Conservation (phyloP, 2,888 invertebrate genomes). For the Synanthedon andrenaeformis region DNA sequence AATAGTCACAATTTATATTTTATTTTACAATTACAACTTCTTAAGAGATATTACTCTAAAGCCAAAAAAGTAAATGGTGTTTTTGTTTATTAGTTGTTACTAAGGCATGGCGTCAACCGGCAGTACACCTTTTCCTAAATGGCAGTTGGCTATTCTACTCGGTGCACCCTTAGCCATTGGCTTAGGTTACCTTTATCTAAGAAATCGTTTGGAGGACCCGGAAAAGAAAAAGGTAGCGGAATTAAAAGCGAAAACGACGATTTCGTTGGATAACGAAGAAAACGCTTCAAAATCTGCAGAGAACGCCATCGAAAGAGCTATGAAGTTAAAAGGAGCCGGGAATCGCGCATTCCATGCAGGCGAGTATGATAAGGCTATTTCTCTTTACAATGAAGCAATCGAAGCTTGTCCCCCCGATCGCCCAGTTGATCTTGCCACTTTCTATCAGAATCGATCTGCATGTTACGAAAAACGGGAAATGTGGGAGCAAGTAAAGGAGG, state of each 20-base stretch:
- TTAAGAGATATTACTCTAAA: no score
- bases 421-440: constrained; percentile 83
- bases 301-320: constrained; percentile 79
- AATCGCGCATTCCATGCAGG: constrained; percentile 87
- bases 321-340: constrained; percentile 87
- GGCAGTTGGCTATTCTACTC: constrained; percentile 87
- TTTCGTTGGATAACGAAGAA: constrained; percentile 73
- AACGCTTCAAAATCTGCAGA: constrained; percentile 50
- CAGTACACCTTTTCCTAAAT: constrained; percentile 78
- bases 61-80: no score
- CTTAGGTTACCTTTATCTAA: constrained; percentile 82
- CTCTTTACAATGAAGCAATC: constrained; percentile 92
- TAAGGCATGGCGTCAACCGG: constrained; percentile 60
- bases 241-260: constrained; percentile 65
- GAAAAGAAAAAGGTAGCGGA: constrained; percentile 67
- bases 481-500: constrained; percentile 85
- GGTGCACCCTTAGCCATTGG: constrained; percentile 88
- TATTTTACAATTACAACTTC: no score
- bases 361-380: constrained; percentile 92
- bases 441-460: constrained; percentile 96
- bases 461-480: constrained; percentile 92
- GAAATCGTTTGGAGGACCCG: constrained; percentile 66
- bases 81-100: no score
- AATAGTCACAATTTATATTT: no score
- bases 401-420: constrained; percentile 85